Evolutionary conservation across 2,888 invertebrate genomes (phyloP), one percentile per base, ranked within the genome.

Genomic region (Celastrina argiolus): DNA sequence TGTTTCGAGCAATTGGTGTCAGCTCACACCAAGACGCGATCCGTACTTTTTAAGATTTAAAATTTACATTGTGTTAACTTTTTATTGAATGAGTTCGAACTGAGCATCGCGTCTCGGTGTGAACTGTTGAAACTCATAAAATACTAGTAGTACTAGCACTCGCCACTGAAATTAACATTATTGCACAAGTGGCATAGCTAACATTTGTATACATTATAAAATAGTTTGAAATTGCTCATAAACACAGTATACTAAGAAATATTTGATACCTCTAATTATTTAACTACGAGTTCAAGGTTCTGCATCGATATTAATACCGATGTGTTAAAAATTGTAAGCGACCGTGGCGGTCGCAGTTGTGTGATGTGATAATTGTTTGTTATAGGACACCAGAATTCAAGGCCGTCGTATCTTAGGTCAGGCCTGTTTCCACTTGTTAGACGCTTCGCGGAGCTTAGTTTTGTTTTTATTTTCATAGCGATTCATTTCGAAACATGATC

Each of bases 341-440:
- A 34, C 56, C 1, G 12, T 3, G 18, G 8, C 14, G 31, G 42
- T 67, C 42, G 64, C 63, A 66, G 28, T 42, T 69, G 59, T 71
- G 69, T 71, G 66, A 70, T 70, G 59, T 59, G 42, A 58, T 58
- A 73, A 81, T 85, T 80, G 81, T 89, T 89, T 90, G 90, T 91
- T 91, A 86, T 91, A 91, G 91, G 90, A 83, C 79, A 84, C 88
- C 88, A 83, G 90, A 88, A 82, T 82, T 82, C 89, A 85, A 88
- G 89, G 84, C 87, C 90, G 75, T 87, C 89, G 78, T 89, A 85
- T 76, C 84, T 89, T 90, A 90, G 90, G 90, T 90, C 87, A 89
- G 89, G 85, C 85, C 82, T 77, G 74, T 78, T 81, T 76, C 75
- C 75, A 72, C 73, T 79, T 79, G 80, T 79, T 83, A 83, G 82